Evolutionary conservation across 2,113 vertebrate species (phyloP).

Genomic region (Eubucco bourcierii): DNA sequence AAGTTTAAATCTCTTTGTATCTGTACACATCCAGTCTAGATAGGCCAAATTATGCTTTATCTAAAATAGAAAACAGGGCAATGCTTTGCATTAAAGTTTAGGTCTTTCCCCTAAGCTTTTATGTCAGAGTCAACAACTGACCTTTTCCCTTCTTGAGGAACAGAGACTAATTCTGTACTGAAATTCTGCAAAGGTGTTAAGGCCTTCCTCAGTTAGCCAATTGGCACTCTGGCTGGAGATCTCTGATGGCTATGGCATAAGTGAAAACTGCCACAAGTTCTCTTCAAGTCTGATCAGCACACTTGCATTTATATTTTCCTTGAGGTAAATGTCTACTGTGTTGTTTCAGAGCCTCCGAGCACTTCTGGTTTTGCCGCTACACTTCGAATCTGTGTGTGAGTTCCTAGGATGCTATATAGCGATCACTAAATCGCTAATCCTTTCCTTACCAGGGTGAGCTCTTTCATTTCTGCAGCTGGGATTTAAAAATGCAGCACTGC

Average conservation of each 20-base stretch:
- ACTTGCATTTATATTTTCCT: background rate
- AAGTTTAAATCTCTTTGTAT: background rate
- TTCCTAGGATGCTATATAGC: background rate
- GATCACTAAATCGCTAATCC: background rate
- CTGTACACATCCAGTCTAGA: background rate
- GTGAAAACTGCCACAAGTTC: background rate
- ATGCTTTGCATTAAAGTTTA: background rate
- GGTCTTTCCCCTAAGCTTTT: background rate
- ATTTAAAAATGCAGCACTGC: background rate
- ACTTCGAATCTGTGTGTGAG: background rate
- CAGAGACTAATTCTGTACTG: background rate
- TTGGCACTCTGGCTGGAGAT: rapidly evolving
- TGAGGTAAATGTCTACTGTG: background rate
- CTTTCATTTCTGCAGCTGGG: background rate
- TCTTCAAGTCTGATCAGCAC: background rate
- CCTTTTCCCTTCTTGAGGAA: background rate
- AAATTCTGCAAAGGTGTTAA: background rate
- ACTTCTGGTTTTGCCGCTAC: background rate
- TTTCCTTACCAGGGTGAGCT: background rate
- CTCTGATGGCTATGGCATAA: rapidly evolving
- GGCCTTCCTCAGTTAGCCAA: background rate
- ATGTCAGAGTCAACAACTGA: background rate
- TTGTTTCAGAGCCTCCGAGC: background rate
- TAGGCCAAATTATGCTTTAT: background rate
- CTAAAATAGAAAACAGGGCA: background rate